phyloP scores from a whole-genome alignment of 2,797 vertebrate genomes.

The Pteropus rufus region DNA sequence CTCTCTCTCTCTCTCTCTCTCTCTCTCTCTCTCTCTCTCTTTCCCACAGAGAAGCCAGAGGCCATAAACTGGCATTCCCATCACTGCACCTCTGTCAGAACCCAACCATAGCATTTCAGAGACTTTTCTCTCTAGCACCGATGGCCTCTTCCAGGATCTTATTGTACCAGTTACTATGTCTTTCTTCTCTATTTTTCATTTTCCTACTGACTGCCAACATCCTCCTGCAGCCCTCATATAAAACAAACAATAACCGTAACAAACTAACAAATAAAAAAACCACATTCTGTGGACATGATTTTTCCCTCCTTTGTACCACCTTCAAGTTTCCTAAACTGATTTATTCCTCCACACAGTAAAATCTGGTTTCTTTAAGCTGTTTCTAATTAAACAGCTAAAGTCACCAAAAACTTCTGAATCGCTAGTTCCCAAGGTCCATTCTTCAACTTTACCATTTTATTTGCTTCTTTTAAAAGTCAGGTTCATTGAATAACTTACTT shows the following conservation, averaged over 20 bases:
- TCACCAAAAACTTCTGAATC: constrained; percentile 1
- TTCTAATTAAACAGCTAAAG: constrained; percentile 31
- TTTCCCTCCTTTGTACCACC: background rate
- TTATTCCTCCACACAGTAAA: constrained; percentile 14
- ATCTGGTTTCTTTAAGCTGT: constrained; percentile 20
- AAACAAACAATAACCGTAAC: background rate
- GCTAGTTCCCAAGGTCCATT: background rate
- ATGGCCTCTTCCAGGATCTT: background rate
- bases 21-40: background rate
- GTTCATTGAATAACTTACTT: constrained; percentile 11
- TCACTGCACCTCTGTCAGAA: background rate
- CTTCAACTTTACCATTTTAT: background rate
- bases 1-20: too few relatives aligned
- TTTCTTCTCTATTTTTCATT: background rate
- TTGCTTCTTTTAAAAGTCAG: constrained; percentile 24
- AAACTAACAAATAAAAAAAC: background rate
- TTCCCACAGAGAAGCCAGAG: background rate
- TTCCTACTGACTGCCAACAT: background rate
- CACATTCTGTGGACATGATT: background rate
- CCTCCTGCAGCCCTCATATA: background rate
- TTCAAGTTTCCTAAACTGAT: constrained; percentile 1
- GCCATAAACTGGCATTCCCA: background rate
- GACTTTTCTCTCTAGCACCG: background rate
- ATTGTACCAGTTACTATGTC: background rate
- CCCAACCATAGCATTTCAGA: background rate